These are phyloP conservation scores for Philereme transversata DNA, from an alignment of 2,888 invertebrate genomes.

Conservation along the genomic window DNA sequence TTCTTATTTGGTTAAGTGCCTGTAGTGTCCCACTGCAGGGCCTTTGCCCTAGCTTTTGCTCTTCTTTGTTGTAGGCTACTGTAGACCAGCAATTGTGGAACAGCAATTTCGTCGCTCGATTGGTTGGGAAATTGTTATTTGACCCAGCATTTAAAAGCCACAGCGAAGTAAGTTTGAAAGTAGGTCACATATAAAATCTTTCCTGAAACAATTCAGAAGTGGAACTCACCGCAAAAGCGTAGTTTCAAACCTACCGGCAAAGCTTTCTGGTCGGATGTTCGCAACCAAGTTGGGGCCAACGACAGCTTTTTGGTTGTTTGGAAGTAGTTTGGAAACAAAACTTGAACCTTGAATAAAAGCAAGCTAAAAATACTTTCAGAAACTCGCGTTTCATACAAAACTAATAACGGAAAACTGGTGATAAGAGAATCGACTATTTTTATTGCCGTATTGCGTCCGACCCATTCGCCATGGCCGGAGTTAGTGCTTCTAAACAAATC, in stretches of 20 bases:
- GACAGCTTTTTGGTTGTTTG: not conserved
- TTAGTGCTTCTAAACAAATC: conserved; percentile 29
- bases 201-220: conserved; percentile 4
- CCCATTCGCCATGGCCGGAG: conserved; percentile 31
- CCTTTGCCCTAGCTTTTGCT: no score
- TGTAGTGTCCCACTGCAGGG: no score
- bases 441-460: conserved; percentile 34
- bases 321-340: not conserved
- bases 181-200: conserved; percentile 16
- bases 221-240: conserved; percentile 21
- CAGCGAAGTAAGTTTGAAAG: not conserved
- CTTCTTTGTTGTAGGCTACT: no score
- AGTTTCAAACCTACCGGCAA: not conserved
- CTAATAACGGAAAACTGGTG: conserved; percentile 36
- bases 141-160: no score
- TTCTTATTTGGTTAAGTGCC: no score
- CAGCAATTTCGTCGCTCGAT: no score
- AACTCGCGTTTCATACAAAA: conserved; percentile 31
- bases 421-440: conserved; percentile 36
- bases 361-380: conserved; percentile 18
- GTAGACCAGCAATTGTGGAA: no score
- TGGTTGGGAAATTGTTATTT: no score
- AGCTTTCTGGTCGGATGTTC: conserved; percentile 3
- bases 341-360: not conserved
- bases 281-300: conserved; percentile 14